phyloP scores from a whole-genome alignment of 2,113 vertebrate genomes.

The Odocoileus hemionus region DNA sequence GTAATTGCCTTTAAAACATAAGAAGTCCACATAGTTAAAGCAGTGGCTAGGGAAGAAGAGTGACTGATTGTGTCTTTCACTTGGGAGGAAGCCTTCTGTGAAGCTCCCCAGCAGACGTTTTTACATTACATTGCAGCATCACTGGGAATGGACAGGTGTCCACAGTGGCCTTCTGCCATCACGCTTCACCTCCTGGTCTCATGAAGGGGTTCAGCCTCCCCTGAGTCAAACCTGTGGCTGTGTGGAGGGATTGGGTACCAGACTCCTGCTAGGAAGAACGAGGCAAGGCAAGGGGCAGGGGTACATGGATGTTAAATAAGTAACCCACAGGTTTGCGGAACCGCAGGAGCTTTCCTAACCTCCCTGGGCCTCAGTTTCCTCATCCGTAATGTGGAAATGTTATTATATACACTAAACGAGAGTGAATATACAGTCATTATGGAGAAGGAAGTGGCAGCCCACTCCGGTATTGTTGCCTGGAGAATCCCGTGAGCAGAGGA shows the following conservation, averaged over 20 bases:
- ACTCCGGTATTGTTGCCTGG: not conserved
- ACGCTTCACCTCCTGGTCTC: not conserved
- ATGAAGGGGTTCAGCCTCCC: not conserved
- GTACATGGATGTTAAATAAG: not conserved
- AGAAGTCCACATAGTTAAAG: not conserved
- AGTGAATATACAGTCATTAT: not conserved
- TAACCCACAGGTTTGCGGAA: not conserved
- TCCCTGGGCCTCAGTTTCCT: not conserved
- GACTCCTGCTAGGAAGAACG: not conserved
- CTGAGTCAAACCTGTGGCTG: not conserved
- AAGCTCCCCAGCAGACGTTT: not conserved
- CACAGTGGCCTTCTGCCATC: not conserved
- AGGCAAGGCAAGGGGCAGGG: not conserved
- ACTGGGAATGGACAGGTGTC: not conserved
- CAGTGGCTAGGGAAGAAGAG: not conserved
- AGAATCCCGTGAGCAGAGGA: not conserved
- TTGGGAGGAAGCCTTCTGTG: not conserved
- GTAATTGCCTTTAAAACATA: not conserved
- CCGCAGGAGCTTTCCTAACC: not conserved
- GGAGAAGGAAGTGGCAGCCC: not conserved
- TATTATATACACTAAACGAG: not conserved
- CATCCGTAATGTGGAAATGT: not conserved
- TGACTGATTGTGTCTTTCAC: not conserved
- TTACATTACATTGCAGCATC: not conserved
- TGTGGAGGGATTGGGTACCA: not conserved